Conservation (phyloP, 2,113 vertebrate species). For the Pterocles orientalis region DNA sequence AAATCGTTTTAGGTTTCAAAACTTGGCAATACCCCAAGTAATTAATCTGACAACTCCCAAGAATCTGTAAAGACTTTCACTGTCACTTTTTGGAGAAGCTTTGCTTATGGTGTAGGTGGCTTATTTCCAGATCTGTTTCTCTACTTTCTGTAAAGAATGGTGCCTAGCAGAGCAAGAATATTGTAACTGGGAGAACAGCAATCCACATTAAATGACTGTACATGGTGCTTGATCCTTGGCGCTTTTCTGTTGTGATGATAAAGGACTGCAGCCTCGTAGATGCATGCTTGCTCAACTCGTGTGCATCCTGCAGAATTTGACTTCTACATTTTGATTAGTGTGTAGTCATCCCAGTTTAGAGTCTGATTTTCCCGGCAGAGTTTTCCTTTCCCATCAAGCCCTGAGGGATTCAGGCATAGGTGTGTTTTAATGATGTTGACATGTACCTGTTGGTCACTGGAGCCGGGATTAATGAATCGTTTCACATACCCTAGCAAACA, state of each 20-base stretch:
- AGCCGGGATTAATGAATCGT: conserved; percentile 27
- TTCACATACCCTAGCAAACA: conserved; percentile 16
- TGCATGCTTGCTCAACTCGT: neutral
- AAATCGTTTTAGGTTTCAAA: neutral
- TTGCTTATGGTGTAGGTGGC: neutral
- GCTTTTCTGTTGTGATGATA: neutral
- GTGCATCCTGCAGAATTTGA: neutral
- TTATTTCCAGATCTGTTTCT: neutral
- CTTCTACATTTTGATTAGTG: neutral
- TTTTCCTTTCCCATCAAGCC: conserved; percentile 18
- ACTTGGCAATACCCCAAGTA: neutral
- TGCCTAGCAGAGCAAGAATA: neutral
- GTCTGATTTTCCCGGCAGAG: neutral
- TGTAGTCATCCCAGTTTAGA: neutral
- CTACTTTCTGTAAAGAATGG: neutral
- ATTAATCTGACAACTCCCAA: neutral
- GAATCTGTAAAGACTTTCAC: neutral
- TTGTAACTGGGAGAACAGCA: neutral
- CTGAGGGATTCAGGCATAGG: neutral
- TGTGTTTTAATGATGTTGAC: conserved; percentile 26
- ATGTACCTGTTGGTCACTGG: conserved; percentile 20
- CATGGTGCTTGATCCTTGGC: neutral
- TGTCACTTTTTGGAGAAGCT: neutral
- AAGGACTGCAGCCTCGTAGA: neutral
- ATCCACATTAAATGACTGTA: neutral